Evolutionary conservation across 2,113 vertebrate species (phyloP), one percentile per base, ranked within the genome.

Genomic region (Phasianus colchicus): DNA sequence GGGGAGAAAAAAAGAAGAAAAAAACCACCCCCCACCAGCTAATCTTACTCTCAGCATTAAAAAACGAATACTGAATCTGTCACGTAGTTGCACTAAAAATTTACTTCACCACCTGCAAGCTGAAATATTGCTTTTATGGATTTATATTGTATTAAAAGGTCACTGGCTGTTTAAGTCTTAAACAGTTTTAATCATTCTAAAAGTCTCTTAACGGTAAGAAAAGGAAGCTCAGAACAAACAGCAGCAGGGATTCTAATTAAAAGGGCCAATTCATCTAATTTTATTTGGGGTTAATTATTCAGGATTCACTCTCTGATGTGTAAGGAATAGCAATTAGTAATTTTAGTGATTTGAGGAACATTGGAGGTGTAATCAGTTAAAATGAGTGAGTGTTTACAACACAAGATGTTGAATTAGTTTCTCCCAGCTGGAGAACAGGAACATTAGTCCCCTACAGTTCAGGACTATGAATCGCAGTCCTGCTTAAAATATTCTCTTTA

Each of bases 211-310:
- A 97, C 97, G 97, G 97, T 97, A 97, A 98, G 97, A 96, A 98
- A 97, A 97, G 97, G 97, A 98, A 98, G 97, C 95, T 97, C 95
- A 97, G 97, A 98, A 98, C 97, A 98, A 98, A 98, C 98, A 99
- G 98, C 98, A 98, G 98, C 98, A 97, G 98, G 98, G 98, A 98
- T 98, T 98, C 98, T 98, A 98, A 98, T 98, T 99, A 99, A 98
- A 98, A 98, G 97, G 97, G 98, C 98, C 98, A 98, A 98, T 98
- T 98, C 98, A 98, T 98, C 97, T 98, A 98, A 98, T 99, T 99
- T 99, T 99, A 99, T 99, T 99, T 98, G 98, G 98, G 98, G 97
- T 97, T 98, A 98, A 99, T 99, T 99, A 99, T 98, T 98, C 98
- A 98, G 98, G 98, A 99, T 98, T 98, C 98, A 98, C 98, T 97